Base-by-base conservation (phyloP, 2,797 vertebrate genomes). In the Lithobates pipiens region DNA sequence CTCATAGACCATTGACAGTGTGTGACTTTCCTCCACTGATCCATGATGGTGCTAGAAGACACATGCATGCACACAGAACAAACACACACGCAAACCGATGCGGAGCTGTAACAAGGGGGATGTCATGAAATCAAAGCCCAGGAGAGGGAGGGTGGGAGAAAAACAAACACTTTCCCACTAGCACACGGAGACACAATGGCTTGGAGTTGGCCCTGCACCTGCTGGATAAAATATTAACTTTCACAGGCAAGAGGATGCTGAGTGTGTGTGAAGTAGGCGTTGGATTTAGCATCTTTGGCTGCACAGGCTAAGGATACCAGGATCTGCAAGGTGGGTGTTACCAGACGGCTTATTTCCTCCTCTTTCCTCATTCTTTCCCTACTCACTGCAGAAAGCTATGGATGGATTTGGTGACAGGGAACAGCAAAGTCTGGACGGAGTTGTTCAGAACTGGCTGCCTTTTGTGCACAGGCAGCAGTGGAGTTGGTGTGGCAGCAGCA, bases 181-280 rank as follows among this genome's bases (percentile, higher is more conserved):
- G 54, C 50, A 78, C 65, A 61, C 32, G 73, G 27, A 23, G 54
- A 57, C 32, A 78, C 85, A 86, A 78, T 83, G 75, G 36, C 42
- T 75, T 46, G 16, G 76, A 78, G 77, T 80, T 79, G 77, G 84
- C 25, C 46, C 85, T 83, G 85, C 85, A 86, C 80, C 85, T 86
- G 85, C 85, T 67, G 75, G 80, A 73, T 86, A 36, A 82, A 82
- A 73, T 86, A 82, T 86, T 86, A 86, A 86, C 85, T 86, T 86
- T 86, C 80, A 77, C 67, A 29, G 27, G 69, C 54, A 77, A 74
- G 85, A 82, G 32, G 85, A 86, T 86, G 85, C 85, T 82, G 75
- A 82, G 85, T 73, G 85, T 82, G 85, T 82, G 80, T 46, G 85
- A 63, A 77, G 85, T 65, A 77, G 80, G 80, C 80, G 80, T 54